A percentile compares a stretch with the other conserved stretches of the same genome.
phyloP scores from a whole-genome alignment of 2,797 vertebrate species.

The Erethizon dorsatum region DNA sequence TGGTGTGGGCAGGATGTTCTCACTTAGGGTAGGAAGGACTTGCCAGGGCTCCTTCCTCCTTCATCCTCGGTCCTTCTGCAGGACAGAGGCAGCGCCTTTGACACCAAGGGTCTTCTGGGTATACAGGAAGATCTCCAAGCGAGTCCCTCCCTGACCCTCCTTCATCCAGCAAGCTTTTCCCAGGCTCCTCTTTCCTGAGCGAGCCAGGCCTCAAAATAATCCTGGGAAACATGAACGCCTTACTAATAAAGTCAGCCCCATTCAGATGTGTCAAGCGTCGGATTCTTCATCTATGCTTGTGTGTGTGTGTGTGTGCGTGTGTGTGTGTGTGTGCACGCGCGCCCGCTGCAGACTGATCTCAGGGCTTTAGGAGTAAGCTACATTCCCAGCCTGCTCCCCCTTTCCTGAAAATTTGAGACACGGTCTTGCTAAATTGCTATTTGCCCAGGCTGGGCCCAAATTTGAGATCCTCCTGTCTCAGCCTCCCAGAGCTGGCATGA shows the following conservation, averaged over 20 bases:
- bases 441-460: not conserved
- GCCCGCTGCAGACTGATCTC: not conserved
- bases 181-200: not conserved
- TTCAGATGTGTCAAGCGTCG: not conserved
- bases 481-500: not conserved
- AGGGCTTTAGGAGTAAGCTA: not conserved
- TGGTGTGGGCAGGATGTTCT: not conserved
- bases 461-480: not conserved
- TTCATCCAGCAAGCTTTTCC: not conserved
- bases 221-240: not conserved
- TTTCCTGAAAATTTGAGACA: not conserved
- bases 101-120: not conserved
- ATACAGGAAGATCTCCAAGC: not conserved
- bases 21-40: not conserved
- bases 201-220: not conserved
- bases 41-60: not conserved
- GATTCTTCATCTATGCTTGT: not conserved
- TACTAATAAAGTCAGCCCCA: not conserved
- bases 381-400: not conserved
- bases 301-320: not conserved
- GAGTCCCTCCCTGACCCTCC: not conserved
- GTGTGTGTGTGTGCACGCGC: no score
- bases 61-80: not conserved
- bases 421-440: not conserved
- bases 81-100: not conserved